Conservation (phyloP, 1,140 invertebrate species). For the Nasonia giraulti region DNA sequence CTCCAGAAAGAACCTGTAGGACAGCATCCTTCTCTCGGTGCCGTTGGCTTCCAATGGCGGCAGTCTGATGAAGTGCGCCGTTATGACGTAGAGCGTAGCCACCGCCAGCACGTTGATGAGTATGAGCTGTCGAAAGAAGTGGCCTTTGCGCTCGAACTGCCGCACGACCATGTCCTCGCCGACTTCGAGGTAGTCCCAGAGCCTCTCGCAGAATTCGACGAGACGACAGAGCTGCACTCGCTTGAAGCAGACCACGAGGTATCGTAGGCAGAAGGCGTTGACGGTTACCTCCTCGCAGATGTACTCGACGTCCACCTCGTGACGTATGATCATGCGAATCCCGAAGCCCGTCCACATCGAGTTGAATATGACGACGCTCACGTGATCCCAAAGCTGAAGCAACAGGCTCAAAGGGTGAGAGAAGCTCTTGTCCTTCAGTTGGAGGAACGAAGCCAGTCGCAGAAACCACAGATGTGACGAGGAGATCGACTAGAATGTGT, state of each 20-base stretch:
- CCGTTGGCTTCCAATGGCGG: neutral
- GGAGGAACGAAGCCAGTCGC: too few relatives aligned
- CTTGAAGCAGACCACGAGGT: neutral
- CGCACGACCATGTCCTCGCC: neutral
- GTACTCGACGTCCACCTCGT: neutral
- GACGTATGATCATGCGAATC: neutral
- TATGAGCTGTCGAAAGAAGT: neutral
- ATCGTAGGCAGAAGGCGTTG: neutral
- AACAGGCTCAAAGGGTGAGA: too few relatives aligned
- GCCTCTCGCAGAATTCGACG: neutral
- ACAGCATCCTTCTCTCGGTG: neutral
- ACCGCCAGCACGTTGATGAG: neutral
- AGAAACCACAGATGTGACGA: too few relatives aligned
- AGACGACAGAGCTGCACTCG: neutral
- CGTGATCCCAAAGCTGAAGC: neutral
- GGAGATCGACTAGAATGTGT: too few relatives aligned
- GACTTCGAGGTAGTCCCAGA: neutral
- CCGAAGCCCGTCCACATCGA: neutral
- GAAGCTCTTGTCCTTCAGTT: too few relatives aligned
- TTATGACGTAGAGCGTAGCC: neutral
- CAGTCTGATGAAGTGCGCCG: neutral
- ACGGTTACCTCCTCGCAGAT: slow-evolving; percentile 7
- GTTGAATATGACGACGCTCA: neutral
- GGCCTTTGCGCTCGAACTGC: neutral
- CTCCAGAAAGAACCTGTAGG: slow-evolving; percentile 21